Evolutionary conservation across 2,888 invertebrate genomes (phyloP).

Genomic region (Melieria crassipennis): DNA sequence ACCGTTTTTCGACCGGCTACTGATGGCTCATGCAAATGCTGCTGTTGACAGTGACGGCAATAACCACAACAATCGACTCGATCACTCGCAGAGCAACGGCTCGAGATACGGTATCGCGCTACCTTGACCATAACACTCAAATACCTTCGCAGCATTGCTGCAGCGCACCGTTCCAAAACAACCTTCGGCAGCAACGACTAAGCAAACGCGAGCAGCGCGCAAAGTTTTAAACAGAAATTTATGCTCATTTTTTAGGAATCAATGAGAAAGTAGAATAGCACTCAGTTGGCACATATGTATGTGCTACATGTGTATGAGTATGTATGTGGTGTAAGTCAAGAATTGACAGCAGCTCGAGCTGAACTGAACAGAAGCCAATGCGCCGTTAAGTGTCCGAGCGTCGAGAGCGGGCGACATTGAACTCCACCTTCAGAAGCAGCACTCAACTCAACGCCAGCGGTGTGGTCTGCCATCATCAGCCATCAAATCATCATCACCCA

Average conservation of each 20-base stretch:
- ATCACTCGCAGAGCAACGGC: neutral
- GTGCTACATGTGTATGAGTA: constrained; percentile 3
- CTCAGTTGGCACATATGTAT: neutral
- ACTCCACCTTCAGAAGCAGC: constrained; percentile 33
- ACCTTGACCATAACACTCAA: constrained; percentile 58
- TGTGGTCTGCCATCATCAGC: neutral
- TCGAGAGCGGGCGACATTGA: constrained; percentile 26
- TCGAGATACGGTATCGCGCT: constrained; percentile 22
- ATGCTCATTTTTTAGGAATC: neutral
- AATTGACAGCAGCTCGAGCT: neutral
- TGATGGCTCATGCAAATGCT: neutral
- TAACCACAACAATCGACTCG: neutral
- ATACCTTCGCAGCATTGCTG: constrained; percentile 24
- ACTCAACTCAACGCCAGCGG: neutral
- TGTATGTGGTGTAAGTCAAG: neutral
- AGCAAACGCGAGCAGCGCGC: neutral
- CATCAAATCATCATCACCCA: too few species aligned
- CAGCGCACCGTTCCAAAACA: constrained; percentile 24
- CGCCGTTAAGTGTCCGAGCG: neutral
- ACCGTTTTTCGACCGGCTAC: neutral
- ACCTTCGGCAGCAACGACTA: constrained; percentile 43
- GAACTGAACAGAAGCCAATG: neutral
- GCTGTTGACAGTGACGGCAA: neutral
- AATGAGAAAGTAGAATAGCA: neutral
- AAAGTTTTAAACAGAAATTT: neutral